phyloP scores from a whole-genome alignment of 2,797 vertebrate species.

The Florisuga fusca region DNA sequence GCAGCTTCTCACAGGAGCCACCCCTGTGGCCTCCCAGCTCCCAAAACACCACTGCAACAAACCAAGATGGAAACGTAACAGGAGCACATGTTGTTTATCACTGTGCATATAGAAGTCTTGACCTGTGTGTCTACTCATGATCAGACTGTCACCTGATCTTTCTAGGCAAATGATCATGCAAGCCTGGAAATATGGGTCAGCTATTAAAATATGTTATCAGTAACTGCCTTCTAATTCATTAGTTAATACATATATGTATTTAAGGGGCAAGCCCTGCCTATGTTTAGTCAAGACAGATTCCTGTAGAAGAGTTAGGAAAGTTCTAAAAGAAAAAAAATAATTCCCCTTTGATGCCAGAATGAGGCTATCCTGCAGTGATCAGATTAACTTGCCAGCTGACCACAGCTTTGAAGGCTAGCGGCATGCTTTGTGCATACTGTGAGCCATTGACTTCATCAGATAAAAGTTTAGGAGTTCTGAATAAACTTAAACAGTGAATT shows the following conservation, averaged over 20 bases:
- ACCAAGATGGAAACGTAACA: neutral
- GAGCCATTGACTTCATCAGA: slow-evolving; percentile 63
- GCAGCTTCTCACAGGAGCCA: too few relatives aligned
- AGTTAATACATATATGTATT: slow-evolving; percentile 65
- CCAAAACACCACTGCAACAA: too few relatives aligned
- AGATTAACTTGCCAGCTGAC: slow-evolving; percentile 69
- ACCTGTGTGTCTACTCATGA: neutral
- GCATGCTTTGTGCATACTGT: slow-evolving; percentile 53
- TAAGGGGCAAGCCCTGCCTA: slow-evolving; percentile 5
- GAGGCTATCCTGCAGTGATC: slow-evolving; percentile 70
- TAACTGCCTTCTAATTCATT: slow-evolving; percentile 30
- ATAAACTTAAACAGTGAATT: slow-evolving; percentile 62
- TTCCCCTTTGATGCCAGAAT: slow-evolving; percentile 74
- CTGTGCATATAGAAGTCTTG: neutral
- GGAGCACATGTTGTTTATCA: neutral
- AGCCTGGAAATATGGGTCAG: neutral
- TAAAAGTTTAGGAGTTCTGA: slow-evolving; percentile 61
- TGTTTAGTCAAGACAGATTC: slow-evolving; percentile 60
- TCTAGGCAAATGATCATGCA: neutral
- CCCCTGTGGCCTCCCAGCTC: too few relatives aligned
- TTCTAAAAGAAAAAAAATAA: slow-evolving; percentile 12
- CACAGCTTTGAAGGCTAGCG: slow-evolving; percentile 66
- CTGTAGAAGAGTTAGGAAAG: slow-evolving; percentile 24
- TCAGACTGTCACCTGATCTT: neutral
- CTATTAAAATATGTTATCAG: slow-evolving; percentile 20